phyloP scores from a whole-genome alignment of 2,113 vertebrate species.

The Saimiri boliviensis region DNA sequence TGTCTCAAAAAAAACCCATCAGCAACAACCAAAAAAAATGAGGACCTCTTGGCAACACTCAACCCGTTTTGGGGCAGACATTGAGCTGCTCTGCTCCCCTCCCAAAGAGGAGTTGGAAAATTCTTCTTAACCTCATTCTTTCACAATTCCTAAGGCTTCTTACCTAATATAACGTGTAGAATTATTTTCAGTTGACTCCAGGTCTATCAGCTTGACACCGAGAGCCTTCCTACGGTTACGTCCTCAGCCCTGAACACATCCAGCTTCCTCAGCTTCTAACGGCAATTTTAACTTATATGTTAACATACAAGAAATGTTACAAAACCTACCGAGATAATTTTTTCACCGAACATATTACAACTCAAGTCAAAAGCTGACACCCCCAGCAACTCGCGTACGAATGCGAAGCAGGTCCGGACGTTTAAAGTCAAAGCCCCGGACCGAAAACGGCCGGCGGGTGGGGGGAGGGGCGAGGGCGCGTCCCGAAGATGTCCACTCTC shows the following conservation, averaged over 20 bases:
- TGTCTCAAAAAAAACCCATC: too few species aligned
- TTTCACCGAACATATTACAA: not conserved
- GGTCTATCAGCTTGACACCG: not conserved
- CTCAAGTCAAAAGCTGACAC: slow-evolving; percentile 10
- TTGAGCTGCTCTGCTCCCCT: not conserved
- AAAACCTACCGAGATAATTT: not conserved
- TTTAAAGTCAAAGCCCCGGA: not conserved
- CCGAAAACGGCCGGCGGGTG: not conserved
- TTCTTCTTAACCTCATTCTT: slow-evolving; percentile 40
- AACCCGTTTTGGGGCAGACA: not conserved
- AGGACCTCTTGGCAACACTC: slow-evolving; percentile 15
- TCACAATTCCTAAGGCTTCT: not conserved
- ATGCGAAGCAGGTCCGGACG: not conserved
- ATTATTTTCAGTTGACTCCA: slow-evolving; percentile 1
- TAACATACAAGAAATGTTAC: not conserved
- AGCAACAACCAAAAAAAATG: not conserved
- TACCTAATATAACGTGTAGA: not conserved
- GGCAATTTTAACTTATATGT: not conserved
- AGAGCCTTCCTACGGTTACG: not conserved
- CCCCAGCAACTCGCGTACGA: not conserved
- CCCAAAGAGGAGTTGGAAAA: not conserved
- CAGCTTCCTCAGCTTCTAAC: not conserved
- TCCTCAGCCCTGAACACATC: slow-evolving; percentile 37
- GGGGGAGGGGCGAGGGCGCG: not conserved
- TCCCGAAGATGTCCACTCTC: not conserved